Evolutionary conservation across 2,113 vertebrate species (phyloP).

Genomic region (Oreotragus oreotragus): DNA sequence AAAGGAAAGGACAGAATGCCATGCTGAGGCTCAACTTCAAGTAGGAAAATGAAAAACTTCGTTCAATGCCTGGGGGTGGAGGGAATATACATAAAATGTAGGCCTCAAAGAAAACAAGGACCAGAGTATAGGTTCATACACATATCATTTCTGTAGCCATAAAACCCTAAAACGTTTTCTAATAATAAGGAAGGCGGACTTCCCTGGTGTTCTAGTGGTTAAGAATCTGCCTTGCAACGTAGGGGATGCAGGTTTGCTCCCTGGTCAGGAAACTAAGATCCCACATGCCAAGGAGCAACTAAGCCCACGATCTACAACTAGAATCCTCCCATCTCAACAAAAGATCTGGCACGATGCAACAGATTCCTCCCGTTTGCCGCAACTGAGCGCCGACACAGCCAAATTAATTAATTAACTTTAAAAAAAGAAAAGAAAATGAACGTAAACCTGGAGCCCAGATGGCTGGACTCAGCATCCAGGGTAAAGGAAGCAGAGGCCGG

Average conservation of each 20-base stretch:
- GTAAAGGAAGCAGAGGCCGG: not conserved
- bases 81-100: not conserved
- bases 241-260: not conserved
- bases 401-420: not conserved
- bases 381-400: not conserved
- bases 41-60: not conserved
- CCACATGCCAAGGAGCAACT: not conserved
- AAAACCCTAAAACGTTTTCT: not conserved
- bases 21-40: not conserved
- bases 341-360: not conserved
- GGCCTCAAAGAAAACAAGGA: not conserved
- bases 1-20: not conserved
- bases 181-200: not conserved
- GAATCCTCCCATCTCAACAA: not conserved
- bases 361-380: not conserved
- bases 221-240: not conserved
- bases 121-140: not conserved
- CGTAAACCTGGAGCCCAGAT: not conserved
- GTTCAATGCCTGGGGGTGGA: not conserved
- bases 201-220: not conserved
- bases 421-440: not conserved
- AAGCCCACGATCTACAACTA: not conserved
- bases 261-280: not conserved
- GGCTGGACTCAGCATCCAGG: not conserved
- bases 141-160: constrained; percentile 27